Conservation (phyloP, 2,797 vertebrate species). For the Acipenser ruthenus region DNA sequence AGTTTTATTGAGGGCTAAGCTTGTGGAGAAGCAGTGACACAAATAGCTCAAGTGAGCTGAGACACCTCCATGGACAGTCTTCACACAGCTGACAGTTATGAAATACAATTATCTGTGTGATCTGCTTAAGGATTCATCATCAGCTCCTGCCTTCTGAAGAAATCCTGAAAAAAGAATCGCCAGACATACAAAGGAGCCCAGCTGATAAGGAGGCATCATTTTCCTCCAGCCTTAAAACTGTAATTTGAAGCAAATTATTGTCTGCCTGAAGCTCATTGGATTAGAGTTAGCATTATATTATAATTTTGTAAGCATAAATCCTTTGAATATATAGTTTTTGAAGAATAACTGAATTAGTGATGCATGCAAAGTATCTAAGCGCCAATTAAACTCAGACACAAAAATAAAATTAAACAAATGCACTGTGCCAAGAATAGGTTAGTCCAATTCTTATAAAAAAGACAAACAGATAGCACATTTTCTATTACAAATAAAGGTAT, state of each 20-base stretch:
- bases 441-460: too few relatives aligned
- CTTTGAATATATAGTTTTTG: slow-evolving; percentile 64
- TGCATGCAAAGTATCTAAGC: slow-evolving; percentile 62
- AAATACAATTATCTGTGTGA: slow-evolving; percentile 96
- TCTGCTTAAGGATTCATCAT: slow-evolving; percentile 92
- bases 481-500: too few relatives aligned
- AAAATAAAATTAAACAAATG: slow-evolving; percentile 42
- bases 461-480: too few relatives aligned
- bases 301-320: slow-evolving; percentile 75
- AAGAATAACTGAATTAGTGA: slow-evolving; percentile 73
- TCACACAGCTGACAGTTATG: slow-evolving; percentile 81
- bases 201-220: slow-evolving; percentile 64
- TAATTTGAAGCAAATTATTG: slow-evolving; percentile 79
- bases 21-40: slow-evolving; percentile 66
- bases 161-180: slow-evolving; percentile 48
- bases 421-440: slow-evolving; percentile 39
- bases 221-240: slow-evolving; percentile 68
- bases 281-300: slow-evolving; percentile 72
- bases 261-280: slow-evolving; percentile 73
- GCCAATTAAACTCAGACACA: background rate
- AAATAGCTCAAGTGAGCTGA: slow-evolving; percentile 69
- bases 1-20: slow-evolving; percentile 73
- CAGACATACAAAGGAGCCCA: slow-evolving; percentile 23
- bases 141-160: slow-evolving; percentile 72
- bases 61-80: slow-evolving; percentile 75